A percentile compares a stretch with the other conserved stretches of the same genome.
phyloP scores from a whole-genome alignment of 2,888 invertebrate species.

The Shargacucullia verbasci region DNA sequence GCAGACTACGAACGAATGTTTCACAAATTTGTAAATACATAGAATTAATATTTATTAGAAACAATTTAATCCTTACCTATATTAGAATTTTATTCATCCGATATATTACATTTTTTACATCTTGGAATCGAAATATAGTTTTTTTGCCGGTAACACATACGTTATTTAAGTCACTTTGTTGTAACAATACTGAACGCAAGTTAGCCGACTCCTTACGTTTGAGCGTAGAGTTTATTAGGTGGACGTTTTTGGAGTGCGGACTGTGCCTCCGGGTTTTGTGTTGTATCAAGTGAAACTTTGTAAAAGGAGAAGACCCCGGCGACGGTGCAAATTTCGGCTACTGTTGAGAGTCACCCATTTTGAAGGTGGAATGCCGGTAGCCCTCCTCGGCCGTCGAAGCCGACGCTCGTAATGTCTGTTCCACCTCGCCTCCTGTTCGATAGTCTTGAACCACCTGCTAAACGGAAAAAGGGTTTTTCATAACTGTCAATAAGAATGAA shows the following conservation, averaged over 20 bases:
- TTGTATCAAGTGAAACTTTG: constrained; percentile 11
- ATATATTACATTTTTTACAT: constrained; percentile 28
- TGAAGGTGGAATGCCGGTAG: constrained; percentile 71
- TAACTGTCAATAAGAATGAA: background rate
- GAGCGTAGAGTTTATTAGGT: constrained; percentile 1
- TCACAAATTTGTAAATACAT: background rate
- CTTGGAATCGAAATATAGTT: constrained; percentile 17
- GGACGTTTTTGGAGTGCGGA: constrained; percentile 29
- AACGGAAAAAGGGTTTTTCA: background rate
- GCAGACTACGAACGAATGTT: constrained; percentile 4
- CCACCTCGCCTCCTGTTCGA: constrained; percentile 56
- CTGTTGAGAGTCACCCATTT: constrained; percentile 57
- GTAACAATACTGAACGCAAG: background rate
- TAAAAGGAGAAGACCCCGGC: constrained; percentile 14
- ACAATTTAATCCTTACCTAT: constrained; percentile 12
- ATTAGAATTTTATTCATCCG: constrained; percentile 12
- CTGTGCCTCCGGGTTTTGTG: constrained; percentile 16
- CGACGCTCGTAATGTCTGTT: constrained; percentile 68
- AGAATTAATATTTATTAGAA: constrained; percentile 15
- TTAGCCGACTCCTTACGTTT: background rate
- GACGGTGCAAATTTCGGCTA: constrained; percentile 18
- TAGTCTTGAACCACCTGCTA: constrained; percentile 76
- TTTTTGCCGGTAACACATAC: constrained; percentile 2
- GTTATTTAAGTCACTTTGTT: constrained; percentile 6
- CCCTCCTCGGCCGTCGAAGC: constrained; percentile 73